phyloP scores from a whole-genome alignment of 2,888 invertebrate genomes.

The Drosophila anomelani region DNA sequence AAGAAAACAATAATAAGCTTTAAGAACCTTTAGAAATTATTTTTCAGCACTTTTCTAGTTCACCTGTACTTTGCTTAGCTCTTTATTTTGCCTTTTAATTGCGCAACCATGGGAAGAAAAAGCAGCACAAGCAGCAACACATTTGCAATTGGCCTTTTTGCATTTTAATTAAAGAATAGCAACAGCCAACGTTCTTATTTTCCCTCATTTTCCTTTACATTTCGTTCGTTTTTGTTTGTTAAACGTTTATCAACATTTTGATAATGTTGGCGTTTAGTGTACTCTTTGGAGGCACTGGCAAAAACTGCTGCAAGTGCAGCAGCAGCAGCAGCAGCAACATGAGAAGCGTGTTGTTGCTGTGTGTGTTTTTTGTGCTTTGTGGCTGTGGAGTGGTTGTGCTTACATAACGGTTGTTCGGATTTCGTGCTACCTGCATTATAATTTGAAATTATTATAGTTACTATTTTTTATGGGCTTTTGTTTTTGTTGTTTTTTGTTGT shows the following conservation, averaged over 20 bases:
- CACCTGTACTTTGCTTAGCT: neutral
- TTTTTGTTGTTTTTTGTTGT: neutral
- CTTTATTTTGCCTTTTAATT: constrained; percentile 69
- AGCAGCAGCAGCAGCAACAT: constrained; percentile 9
- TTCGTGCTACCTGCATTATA: constrained; percentile 47
- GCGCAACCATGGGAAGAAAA: constrained; percentile 54
- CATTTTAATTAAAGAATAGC: constrained; percentile 76
- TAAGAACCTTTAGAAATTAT: neutral
- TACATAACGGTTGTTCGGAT: constrained; percentile 72
- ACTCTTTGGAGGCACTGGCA: constrained; percentile 37
- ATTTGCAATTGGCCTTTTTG: constrained; percentile 80
- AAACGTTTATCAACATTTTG: constrained; percentile 84
- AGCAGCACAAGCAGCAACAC: constrained; percentile 44
- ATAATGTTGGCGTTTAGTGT: constrained; percentile 77
- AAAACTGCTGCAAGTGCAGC: constrained; percentile 10
- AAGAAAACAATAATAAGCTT: too few species aligned
- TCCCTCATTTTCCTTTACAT: constrained; percentile 8
- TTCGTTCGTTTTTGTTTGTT: constrained; percentile 41
- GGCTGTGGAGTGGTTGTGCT: constrained; percentile 32
- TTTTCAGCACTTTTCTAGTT: neutral
- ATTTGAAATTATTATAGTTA: constrained; percentile 60
- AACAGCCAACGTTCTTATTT: constrained; percentile 18
- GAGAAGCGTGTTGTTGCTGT: constrained; percentile 17
- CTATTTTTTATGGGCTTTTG: constrained; percentile 8
- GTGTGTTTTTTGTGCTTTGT: neutral